Percentiles rank a stretch among this genome's conserved stretches.
Evolutionary conservation across 2,888 invertebrate genomes (phyloP).

Genomic region (Graphium colonna): DNA sequence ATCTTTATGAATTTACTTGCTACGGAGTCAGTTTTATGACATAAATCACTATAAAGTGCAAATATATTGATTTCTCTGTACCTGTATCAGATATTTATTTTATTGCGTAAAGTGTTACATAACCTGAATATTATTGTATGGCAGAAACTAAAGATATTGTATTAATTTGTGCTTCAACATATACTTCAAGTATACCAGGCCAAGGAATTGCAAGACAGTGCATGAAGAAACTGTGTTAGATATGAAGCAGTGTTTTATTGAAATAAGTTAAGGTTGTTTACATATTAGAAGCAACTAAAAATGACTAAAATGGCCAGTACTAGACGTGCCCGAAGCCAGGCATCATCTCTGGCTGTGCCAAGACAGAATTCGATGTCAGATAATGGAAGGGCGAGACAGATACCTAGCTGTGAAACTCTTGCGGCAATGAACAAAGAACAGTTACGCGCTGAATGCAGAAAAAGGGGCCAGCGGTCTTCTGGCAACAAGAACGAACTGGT

Average conservation of each 20-base stretch:
- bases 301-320: conserved; percentile 59
- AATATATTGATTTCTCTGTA: background rate
- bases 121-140: conserved; percentile 1
- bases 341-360: conserved; percentile 59
- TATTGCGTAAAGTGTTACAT: conserved; percentile 5
- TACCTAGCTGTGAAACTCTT: conserved; percentile 72
- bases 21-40: background rate
- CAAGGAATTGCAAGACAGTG: conserved; percentile 13
- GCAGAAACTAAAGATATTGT: conserved; percentile 14
- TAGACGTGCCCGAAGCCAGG: conserved; percentile 68
- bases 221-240: conserved; percentile 15
- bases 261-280: conserved; percentile 28
- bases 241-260: conserved; percentile 24
- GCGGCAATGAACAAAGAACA: conserved; percentile 84
- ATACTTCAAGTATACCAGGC: conserved; percentile 14
- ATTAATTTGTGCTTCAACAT: conserved; percentile 21
- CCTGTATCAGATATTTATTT: too few relatives aligned
- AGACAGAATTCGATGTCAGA: conserved; percentile 68
- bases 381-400: conserved; percentile 65
- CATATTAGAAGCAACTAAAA: conserved; percentile 35
- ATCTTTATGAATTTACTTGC: background rate
- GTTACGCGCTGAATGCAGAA: conserved; percentile 83
- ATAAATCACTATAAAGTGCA: background rate
- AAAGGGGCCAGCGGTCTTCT: conserved; percentile 83
- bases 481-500: conserved; percentile 87